These are phyloP conservation scores for Sarcophaga carnaria DNA, from an alignment of 2,888 invertebrate genomes.

Conservation along the genomic window DNA sequence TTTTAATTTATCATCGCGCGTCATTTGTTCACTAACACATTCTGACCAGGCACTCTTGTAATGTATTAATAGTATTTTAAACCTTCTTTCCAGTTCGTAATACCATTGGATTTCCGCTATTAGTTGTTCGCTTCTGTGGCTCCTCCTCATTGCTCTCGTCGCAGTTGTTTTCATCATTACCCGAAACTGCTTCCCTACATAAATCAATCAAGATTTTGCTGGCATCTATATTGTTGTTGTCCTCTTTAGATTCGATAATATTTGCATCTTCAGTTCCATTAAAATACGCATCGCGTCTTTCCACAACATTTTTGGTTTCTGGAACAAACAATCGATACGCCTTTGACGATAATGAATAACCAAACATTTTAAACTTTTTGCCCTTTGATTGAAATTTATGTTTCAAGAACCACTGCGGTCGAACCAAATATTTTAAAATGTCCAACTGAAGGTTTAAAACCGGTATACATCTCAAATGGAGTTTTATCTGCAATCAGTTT, in stretches of 20 bases:
- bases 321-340: slow-evolving; percentile 55
- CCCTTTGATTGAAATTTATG: slow-evolving; percentile 9
- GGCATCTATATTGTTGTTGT: neutral
- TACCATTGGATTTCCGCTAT: slow-evolving; percentile 28
- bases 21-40: slow-evolving; percentile 91
- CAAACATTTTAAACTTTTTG: slow-evolving; percentile 1
- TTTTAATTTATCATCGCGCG: slow-evolving; percentile 91
- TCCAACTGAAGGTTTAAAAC: neutral
- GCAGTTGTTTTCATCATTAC: neutral
- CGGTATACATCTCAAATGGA: neutral
- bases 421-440: slow-evolving; percentile 5
- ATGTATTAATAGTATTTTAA: no score
- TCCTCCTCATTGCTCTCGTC: slow-evolving; percentile 17
- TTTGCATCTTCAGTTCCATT: no score
- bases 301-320: slow-evolving; percentile 11
- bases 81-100: neutral
- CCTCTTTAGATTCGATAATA: neutral
- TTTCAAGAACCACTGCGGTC: neutral
- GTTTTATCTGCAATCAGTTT: neutral
- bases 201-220: neutral
- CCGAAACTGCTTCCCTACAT: no score
- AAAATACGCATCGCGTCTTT: slow-evolving; percentile 54
- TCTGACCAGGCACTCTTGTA: slow-evolving; percentile 87
- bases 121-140: slow-evolving; percentile 34
- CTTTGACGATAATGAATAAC: slow-evolving; percentile 30